Base-by-base conservation (phyloP, 2,797 vertebrate genomes). In the Melanotaenia parkinsoni region DNA sequence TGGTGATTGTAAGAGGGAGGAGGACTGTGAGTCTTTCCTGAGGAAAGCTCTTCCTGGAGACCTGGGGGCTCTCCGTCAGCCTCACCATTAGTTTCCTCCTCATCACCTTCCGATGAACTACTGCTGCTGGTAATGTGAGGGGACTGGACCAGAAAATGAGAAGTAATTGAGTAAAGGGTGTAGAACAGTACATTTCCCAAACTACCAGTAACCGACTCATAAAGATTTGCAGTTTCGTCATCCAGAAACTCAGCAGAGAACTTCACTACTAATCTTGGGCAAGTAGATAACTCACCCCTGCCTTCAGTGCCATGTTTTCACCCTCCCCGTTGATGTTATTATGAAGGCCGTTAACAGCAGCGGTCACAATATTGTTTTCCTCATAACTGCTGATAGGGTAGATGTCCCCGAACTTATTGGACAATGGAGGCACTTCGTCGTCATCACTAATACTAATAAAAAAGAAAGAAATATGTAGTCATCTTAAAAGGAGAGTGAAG, bases 41-140 rank as follows among this genome's bases (percentile, higher is more conserved):
- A 75, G 40, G 92, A 85, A 24, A 89, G 83, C 50, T 94, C 95
- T 57, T 94, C 95, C 89, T 92, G 93, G 77, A 92, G 92, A 67
- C 93, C 94, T 0, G 90, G 93, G 12, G 94, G 94, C 67, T 96
- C 95, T 65, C 95, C 93, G 24, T 91, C 88, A 67, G 94, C 95
- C 62, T 96, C 95, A 0, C 94, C 95, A 7, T 96, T 96, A 0
- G 86, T 94, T 82, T 99, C 98, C 79, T 98, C 98, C n/a, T 98
- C 97, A 2, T 98, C 97, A 5, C 95, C 97, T 81, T 98, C 98
- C 0, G 97, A 98, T 47, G 97, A 98, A 64, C 96, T 98, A 77
- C 97, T 97, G 94, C 96, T 98, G 90, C 94, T 95, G 85, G 89
- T 94, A 54, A 74, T 83, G 63, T 67, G 82, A 73, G 82, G 81